Evolutionary conservation across 2,797 vertebrate species (phyloP).

Genomic region (Bovichtus variegatus): DNA sequence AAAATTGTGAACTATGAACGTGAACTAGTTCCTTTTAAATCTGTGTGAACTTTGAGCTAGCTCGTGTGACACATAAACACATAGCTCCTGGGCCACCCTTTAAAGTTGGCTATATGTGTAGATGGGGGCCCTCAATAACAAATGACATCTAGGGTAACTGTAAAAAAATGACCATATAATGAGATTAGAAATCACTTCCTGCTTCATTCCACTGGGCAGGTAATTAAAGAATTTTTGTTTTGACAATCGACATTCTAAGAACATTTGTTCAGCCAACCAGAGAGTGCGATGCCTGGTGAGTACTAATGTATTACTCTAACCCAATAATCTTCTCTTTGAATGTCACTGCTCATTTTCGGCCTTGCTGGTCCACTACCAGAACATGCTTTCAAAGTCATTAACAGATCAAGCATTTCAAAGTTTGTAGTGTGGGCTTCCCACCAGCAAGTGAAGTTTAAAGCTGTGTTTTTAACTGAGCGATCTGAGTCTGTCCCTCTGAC

Average conservation of each 20-base stretch:
- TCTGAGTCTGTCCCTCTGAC: not conserved
- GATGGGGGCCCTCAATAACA: too few relatives aligned
- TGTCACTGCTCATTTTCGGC: slow-evolving; percentile 36
- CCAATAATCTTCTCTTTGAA: slow-evolving; percentile 22
- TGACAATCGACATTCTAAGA: not conserved
- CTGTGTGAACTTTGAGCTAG: too few relatives aligned
- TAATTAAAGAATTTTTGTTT: not conserved
- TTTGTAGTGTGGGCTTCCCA: not conserved
- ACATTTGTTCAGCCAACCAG: not conserved
- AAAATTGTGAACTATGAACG: too few relatives aligned
- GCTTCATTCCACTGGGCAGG: not conserved
- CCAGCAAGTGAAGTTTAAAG: not conserved
- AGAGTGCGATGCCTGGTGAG: not conserved
- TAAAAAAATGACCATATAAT: not conserved
- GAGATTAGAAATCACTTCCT: not conserved
- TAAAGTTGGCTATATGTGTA: too few relatives aligned
- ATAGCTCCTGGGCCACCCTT: too few relatives aligned
- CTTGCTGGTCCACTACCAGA: not conserved
- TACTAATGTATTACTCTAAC: slow-evolving; percentile 10
- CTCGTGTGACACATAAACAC: too few relatives aligned
- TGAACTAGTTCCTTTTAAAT: too few relatives aligned
- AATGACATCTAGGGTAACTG: not conserved
- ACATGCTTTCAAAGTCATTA: not conserved
- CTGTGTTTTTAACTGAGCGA: not conserved
- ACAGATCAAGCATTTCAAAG: slow-evolving; percentile 4